Evolutionary conservation across 2,113 vertebrate genomes (phyloP), one percentile per base, ranked within the genome.

Genomic region (Anolis sagrei): DNA sequence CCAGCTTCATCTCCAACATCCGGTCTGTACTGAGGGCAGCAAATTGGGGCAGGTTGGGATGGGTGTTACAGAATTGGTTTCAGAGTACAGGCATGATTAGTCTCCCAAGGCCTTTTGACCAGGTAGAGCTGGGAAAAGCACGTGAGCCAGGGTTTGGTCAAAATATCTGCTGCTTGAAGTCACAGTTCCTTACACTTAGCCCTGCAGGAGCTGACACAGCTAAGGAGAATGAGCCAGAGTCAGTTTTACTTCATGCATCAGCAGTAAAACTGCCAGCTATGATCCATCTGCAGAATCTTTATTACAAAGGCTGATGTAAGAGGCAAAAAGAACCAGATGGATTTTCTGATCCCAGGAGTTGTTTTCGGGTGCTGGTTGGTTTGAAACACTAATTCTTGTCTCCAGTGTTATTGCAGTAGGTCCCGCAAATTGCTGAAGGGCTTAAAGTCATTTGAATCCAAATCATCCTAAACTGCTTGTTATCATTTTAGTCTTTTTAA

Each of bases 161-260:
- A 76, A 75, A 72, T 51, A 68, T 83, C 9, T 85, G 88, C 66
- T 89, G 89, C 89, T 80, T 86, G 69, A 81, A 86, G 84, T 81
- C 76, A 86, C 80, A 79, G 82, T 86, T 83, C 85, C 86, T 93
- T 88, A 69, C 7, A 81, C 87, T 89, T 66, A 89, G 90, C 91
- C 86, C 91, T 89, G 89, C 87, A 93, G 91, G 92, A 94, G 84
- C 88, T 91, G 90, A 90, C 89, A 89, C 88, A 87, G 92, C 84
- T 87, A 69, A 72, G 84, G 90, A 86, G 88, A 93, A 87, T 86
- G 90, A 93, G 90, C 48, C 77, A 73, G 81, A 1, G 16, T 92
- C 92, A 91, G 78, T 92, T 91, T 93, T 93, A 88, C 51, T 68
- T 95, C 92, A 93, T 90, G 91, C 92, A 91, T 93, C 89, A 93